These are phyloP conservation scores for Zoanthus gigantus DNA, from an alignment of 92 coral and sea anemone genomes.

Conservation along the genomic window DNA sequence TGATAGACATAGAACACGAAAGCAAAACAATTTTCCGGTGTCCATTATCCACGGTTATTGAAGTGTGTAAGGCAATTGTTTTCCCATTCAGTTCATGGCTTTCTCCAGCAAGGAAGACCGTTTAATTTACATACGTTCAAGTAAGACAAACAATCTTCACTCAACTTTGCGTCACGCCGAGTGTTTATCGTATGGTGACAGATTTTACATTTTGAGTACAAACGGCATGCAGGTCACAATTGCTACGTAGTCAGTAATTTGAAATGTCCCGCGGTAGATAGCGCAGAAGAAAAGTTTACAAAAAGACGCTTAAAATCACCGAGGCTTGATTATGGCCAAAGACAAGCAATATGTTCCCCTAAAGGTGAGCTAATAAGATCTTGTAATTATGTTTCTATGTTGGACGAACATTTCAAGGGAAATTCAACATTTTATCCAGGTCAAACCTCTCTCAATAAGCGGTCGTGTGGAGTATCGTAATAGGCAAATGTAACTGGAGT, in stretches of 20 bases:
- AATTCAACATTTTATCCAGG: background rate
- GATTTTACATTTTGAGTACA: background rate
- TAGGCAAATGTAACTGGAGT: too few relatives aligned
- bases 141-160: background rate
- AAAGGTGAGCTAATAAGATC: background rate
- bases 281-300: background rate
- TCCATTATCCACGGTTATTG: background rate
- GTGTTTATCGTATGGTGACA: background rate
- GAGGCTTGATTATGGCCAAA: background rate
- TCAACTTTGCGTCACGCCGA: background rate
- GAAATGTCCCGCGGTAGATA: background rate
- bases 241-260: background rate
- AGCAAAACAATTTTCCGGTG: background rate
- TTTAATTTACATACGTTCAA: background rate
- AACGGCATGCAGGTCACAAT: background rate
- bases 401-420: background rate
- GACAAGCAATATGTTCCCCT: background rate
- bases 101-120: background rate
- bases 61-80: background rate
- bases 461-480: too few relatives aligned
- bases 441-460: too few relatives aligned
- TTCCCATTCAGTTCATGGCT: background rate
- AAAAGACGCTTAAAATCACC: background rate
- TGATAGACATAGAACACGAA: background rate
- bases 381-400: background rate